A percentile compares a stretch with the other conserved stretches of the same genome.
phyloP scores from a whole-genome alignment of 2,888 invertebrate species.

The Sisyra terminalis region DNA sequence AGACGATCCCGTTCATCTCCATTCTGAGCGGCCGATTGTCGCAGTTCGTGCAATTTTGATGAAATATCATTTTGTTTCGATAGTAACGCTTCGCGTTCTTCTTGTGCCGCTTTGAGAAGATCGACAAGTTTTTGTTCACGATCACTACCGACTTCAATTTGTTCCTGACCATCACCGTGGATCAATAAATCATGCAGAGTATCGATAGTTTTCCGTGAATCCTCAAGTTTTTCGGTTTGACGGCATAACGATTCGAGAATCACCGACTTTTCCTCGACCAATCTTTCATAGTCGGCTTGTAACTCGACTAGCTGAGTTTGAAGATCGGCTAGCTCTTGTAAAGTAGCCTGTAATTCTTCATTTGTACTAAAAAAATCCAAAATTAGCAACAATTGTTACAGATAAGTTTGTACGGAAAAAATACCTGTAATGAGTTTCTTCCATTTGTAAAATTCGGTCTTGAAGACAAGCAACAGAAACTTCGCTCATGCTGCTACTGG shows the following conservation, averaged over 20 bases:
- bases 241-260: constrained; percentile 79
- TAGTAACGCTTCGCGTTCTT: constrained; percentile 56
- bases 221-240: constrained; percentile 83
- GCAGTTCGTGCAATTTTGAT: constrained; percentile 47
- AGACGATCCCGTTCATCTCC: constrained; percentile 46
- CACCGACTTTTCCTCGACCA: constrained; percentile 78
- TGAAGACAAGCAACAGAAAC: constrained; percentile 84
- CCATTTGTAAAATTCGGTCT: constrained; percentile 86
- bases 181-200: constrained; percentile 65
- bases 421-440: constrained; percentile 72
- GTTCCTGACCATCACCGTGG: constrained; percentile 45
- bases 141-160: constrained; percentile 47
- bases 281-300: constrained; percentile 72
- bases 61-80: constrained; percentile 65
- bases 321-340: constrained; percentile 81
- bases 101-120: constrained; percentile 67
- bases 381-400: background rate
- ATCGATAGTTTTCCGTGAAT: constrained; percentile 69
- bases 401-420: background rate
- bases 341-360: constrained; percentile 83
- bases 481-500: constrained; percentile 72
- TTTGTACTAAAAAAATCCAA: constrained; percentile 47
- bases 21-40: constrained; percentile 38
- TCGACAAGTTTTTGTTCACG: constrained; percentile 69
- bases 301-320: constrained; percentile 76